Evolutionary conservation across 2,113 vertebrate species (phyloP).

Genomic region (Rhombomys opimus): DNA sequence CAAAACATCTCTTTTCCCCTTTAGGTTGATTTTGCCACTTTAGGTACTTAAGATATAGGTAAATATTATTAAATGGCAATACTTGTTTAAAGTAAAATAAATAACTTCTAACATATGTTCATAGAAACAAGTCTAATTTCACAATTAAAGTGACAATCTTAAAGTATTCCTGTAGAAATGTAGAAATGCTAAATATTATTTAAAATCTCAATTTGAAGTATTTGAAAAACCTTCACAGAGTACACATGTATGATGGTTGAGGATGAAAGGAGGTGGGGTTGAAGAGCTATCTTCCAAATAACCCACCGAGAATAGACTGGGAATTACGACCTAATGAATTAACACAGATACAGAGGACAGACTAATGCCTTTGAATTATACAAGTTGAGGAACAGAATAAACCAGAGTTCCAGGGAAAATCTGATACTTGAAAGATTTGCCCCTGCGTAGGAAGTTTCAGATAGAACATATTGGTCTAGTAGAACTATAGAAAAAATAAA

Average conservation of each 20-base stretch:
- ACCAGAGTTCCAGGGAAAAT: background rate
- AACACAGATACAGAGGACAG: background rate
- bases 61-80: background rate
- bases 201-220: background rate
- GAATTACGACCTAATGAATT: background rate
- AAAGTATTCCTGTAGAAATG: background rate
- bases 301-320: background rate
- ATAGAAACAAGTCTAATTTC: background rate
- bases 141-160: background rate
- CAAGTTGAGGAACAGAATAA: background rate
- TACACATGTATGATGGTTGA: no score
- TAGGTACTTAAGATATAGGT: background rate
- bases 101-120: background rate
- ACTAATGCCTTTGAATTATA: background rate
- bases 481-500: background rate
- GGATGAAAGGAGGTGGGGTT: background rate
- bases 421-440: background rate
- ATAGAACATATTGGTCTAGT: background rate
- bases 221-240: background rate
- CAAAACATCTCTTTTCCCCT: background rate
- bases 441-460: background rate
- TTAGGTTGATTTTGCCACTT: background rate
- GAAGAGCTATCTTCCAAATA: background rate
- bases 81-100: background rate
- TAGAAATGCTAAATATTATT: background rate